phyloP scores from a whole-genome alignment of 2,888 invertebrate species.

The Drosophila histrio region DNA sequence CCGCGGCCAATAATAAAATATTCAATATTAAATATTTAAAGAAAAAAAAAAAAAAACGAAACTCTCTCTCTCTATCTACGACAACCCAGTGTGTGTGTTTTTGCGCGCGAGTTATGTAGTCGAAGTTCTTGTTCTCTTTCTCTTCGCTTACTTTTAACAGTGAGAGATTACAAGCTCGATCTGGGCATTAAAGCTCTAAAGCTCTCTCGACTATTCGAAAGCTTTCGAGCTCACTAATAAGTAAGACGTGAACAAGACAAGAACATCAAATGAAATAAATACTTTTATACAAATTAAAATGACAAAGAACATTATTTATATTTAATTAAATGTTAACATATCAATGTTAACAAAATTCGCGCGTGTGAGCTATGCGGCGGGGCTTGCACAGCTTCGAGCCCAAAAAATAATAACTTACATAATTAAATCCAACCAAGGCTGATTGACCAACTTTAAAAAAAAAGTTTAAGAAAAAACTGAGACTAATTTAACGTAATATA shows the following conservation, averaged over 20 bases:
- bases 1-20: too few species aligned
- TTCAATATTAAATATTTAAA: too few species aligned
- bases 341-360: neutral
- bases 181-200: neutral
- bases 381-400: too few species aligned
- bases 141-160: neutral
- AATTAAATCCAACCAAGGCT: too few species aligned
- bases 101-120: neutral
- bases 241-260: neutral
- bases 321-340: conserved; percentile 1
- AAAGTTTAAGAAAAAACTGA: too few species aligned
- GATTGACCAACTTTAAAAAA: too few species aligned
- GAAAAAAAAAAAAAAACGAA: too few species aligned
- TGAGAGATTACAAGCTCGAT: neutral
- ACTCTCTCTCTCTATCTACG: too few species aligned
- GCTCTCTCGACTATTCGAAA: neutral
- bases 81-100: too few species aligned
- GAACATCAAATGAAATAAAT: neutral
- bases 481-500: too few species aligned
- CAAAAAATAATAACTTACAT: too few species aligned
- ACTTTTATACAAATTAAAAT: neutral
- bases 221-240: neutral
- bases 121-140: neutral
- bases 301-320: neutral
- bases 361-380: too few species aligned